Evolutionary conservation across 2,888 invertebrate genomes (phyloP), one percentile per base, ranked within the genome.

Genomic region (Agonum fuliginosum): DNA sequence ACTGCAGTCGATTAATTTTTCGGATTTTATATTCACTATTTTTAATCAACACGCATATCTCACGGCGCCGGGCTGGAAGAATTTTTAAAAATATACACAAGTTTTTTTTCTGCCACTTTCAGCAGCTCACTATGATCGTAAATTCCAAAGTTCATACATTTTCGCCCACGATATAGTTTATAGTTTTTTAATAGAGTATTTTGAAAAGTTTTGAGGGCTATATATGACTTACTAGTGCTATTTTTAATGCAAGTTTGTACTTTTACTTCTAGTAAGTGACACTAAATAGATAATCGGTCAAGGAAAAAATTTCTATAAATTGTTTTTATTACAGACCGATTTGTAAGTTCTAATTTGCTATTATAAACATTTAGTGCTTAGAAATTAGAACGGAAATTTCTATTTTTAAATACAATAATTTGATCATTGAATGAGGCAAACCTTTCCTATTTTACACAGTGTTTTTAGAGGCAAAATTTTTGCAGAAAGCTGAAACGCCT

Each of bases 11-110:
- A 65, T 65, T 75, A 48, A 75, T 75, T 46, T 65, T 73, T 73
- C 37, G 12, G 46, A 30, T 43, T 74, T 74, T 67, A 58, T 73
- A 73, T 54, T 43, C 48, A 30, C 62, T 74, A 62, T 75, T 75
- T 67, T 74, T 74, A 46, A 46, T 74, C 65, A 41, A 12, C 22
- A 20, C 69, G 24, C 72, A 71, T 71, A 51, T 37, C 27, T 43
- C 41, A 17, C 14, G 62, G 62, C 75, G 67, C 65, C 75, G 12
- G 43, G 34, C 46, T 10, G 20, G 19, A 20, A 48, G 34, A 19
- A 46, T 12, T 41, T 73, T 73, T 43, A 73, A 22, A 58, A 62
- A 54, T 62, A 54, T 27, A 12, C 54, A 19, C 51, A 54, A n/a
- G n/a, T n/a, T 54, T 54, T 54, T 70, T 70, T 70, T 37, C 43